Conservation (phyloP, 2,888 invertebrate genomes). For the Hirtodrosophila histrioides region DNA sequence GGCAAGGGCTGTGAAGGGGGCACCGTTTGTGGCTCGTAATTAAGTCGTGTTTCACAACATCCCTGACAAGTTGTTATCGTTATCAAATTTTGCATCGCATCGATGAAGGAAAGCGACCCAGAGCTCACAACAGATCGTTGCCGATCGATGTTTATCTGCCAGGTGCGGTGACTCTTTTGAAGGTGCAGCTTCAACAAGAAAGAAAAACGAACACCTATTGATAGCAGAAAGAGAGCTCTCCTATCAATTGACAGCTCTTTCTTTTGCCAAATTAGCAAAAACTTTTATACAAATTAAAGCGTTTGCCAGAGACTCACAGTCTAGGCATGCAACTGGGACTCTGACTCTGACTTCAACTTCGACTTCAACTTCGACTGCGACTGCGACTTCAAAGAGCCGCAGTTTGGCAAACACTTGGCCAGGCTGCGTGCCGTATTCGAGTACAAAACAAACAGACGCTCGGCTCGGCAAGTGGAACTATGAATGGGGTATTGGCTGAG, state of each 20-base stretch:
- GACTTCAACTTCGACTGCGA: background rate
- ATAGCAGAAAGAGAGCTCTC: too few species aligned
- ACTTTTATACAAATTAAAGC: slow-evolving; percentile 69
- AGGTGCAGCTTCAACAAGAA: slow-evolving; percentile 2
- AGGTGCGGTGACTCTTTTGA: slow-evolving; percentile 49
- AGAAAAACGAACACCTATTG: too few species aligned
- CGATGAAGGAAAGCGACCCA: slow-evolving; percentile 31
- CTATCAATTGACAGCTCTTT: too few species aligned
- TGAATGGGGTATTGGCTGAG: slow-evolving; percentile 57
- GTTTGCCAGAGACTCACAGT: too few species aligned
- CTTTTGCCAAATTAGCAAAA: slow-evolving; percentile 42
- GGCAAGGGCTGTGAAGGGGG: background rate
- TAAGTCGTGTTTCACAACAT: slow-evolving; percentile 83
- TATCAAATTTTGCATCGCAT: slow-evolving; percentile 73
- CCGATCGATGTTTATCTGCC: slow-evolving; percentile 46
- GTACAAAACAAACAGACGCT: slow-evolving; percentile 74
- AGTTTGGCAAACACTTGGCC: slow-evolving; percentile 73
- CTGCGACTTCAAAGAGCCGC: slow-evolving; percentile 67
- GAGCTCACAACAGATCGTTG: slow-evolving; percentile 19
- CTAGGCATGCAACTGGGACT: slow-evolving; percentile 1
- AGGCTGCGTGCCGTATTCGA: slow-evolving; percentile 71
- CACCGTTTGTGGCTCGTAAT: slow-evolving; percentile 68
- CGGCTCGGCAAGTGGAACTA: slow-evolving; percentile 59
- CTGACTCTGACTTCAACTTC: background rate
- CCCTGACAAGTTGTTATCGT: slow-evolving; percentile 82